Evolutionary conservation across 2,888 invertebrate genomes (phyloP).

Genomic region (Xestia sexstrigata): DNA sequence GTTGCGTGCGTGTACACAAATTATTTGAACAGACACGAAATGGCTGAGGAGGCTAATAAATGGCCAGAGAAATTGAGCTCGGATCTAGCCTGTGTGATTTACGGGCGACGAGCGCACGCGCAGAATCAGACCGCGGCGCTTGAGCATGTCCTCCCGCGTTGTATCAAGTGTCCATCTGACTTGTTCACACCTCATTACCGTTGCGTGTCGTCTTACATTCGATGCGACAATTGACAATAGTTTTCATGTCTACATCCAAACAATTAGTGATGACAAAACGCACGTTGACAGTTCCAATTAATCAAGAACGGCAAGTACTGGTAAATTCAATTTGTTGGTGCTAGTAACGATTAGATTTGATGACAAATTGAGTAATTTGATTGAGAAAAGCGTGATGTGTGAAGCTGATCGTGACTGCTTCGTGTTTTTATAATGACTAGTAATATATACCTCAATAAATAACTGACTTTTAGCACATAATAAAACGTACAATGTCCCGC

Average conservation of each 20-base stretch:
- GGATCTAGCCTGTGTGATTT: constrained; percentile 61
- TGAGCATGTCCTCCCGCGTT: constrained; percentile 54
- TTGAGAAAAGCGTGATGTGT: constrained; percentile 5
- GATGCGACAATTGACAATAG: constrained; percentile 36
- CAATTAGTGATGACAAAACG: constrained; percentile 41
- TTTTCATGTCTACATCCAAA: constrained; percentile 41
- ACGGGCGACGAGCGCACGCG: constrained; percentile 53
- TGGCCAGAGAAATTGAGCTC: constrained; percentile 62
- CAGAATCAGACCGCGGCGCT: constrained; percentile 67
- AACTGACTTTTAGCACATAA: constrained; percentile 7
- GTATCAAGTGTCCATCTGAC: constrained; percentile 64
- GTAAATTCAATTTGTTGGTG: constrained; percentile 25
- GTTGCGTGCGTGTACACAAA: constrained; percentile 65
- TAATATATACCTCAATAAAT: neutral
- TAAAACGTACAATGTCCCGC: constrained; percentile 1
- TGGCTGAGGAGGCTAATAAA: constrained; percentile 52
- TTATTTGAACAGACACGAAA: constrained; percentile 60
- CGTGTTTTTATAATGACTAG: constrained; percentile 6
- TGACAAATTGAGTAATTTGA: constrained; percentile 17
- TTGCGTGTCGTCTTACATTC: constrained; percentile 36
- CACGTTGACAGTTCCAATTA: constrained; percentile 42
- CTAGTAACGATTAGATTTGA: constrained; percentile 19
- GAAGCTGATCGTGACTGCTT: neutral
- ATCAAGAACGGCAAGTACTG: constrained; percentile 25
- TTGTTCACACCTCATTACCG: constrained; percentile 60